These are phyloP conservation scores for Caenorhabditis becei DNA, from an alignment of 2,888 invertebrate genomes.

Conservation along the genomic window DNA sequence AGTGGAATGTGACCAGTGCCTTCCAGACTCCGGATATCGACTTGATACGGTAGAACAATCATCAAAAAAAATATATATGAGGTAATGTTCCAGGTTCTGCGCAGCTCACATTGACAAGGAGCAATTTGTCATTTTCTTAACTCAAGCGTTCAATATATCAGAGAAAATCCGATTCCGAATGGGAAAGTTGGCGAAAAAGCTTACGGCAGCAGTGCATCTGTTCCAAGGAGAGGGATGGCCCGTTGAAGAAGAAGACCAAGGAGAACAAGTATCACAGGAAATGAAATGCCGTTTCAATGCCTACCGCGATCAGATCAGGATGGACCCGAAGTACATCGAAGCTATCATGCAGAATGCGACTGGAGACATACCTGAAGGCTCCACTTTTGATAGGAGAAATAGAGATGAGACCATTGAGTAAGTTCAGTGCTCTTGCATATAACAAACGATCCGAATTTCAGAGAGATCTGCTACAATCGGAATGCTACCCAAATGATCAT, in stretches of 20 bases:
- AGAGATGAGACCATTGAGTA: constrained; percentile 26
- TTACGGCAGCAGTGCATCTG: background rate
- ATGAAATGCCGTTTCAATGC: background rate
- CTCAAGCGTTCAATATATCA: constrained; percentile 64
- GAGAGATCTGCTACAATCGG: background rate
- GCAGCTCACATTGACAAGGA: constrained; percentile 69
- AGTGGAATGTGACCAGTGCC: constrained; percentile 69
- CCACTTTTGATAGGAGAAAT: background rate
- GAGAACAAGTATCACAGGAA: background rate
- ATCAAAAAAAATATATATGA: background rate
- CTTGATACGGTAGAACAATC: constrained; percentile 63
- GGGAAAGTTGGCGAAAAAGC: background rate
- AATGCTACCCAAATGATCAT: background rate
- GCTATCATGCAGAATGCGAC: background rate
- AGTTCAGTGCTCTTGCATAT: background rate
- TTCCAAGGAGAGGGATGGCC: constrained; percentile 21
- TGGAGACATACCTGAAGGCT: constrained; percentile 12
- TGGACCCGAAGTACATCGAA: constrained; percentile 16
- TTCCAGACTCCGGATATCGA: constrained; percentile 74
- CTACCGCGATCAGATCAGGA: constrained; percentile 17
- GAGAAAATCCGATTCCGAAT: constrained; percentile 55
- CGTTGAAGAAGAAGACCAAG: background rate
- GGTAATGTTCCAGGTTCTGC: constrained; percentile 59
- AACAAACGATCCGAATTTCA: background rate
- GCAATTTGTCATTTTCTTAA: constrained; percentile 61